phyloP scores from a whole-genome alignment of 2,797 vertebrate genomes.

The Spinibarbus caldwelli region DNA sequence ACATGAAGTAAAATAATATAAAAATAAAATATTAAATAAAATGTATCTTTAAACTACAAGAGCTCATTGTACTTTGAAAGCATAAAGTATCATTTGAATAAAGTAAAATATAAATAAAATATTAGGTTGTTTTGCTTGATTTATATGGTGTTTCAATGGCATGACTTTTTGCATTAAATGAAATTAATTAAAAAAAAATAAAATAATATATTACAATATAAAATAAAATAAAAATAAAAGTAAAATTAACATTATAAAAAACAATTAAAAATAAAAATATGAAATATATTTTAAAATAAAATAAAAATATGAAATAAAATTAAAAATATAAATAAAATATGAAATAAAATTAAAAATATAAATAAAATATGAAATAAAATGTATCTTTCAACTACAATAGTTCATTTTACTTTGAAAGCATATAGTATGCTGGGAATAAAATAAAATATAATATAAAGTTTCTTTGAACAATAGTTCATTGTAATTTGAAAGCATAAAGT shows the following conservation, averaged over 20 bases:
- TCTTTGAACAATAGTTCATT: background rate
- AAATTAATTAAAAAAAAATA: too few species aligned
- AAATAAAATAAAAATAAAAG: too few species aligned
- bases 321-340: background rate
- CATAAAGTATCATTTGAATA: background rate
- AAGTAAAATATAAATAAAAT: background rate
- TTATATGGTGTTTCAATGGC: background rate
- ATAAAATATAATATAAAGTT: background rate
- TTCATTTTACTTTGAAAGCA: background rate
- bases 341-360: too few species aligned
- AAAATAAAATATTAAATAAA: background rate
- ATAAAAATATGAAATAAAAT: background rate
- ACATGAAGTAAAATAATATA: background rate
- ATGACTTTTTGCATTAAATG: background rate
- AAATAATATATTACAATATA: too few species aligned
- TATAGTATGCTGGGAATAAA: background rate
- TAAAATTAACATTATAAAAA: too few species aligned
- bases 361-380: background rate
- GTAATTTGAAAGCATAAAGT: background rate
- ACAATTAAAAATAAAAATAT: too few species aligned
- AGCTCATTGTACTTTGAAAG: background rate
- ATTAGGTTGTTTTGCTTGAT: background rate
- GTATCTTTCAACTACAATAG: background rate
- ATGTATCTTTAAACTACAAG: background rate
- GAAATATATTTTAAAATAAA: background rate